phyloP scores from a whole-genome alignment of 2,113 vertebrate genomes.

The Stegostoma tigrinum region DNA sequence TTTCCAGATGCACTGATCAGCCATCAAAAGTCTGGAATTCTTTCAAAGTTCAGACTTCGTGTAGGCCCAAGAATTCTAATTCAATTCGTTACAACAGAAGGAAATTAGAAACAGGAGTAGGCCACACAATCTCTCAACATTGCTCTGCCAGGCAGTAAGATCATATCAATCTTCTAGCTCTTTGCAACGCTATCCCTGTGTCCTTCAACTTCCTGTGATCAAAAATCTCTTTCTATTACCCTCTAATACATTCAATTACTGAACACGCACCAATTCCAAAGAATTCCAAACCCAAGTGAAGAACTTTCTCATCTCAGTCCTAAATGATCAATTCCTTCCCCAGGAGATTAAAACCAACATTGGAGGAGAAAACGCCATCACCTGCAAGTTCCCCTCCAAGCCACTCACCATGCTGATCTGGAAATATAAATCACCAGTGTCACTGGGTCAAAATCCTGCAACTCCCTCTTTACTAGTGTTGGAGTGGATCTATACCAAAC shows the following conservation, averaged over 20 bases:
- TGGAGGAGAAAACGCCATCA: too few relatives aligned
- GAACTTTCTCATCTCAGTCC: background rate
- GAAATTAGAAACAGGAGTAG: background rate
- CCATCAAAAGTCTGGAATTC: background rate
- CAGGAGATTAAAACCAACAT: background rate
- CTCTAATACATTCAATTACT: background rate
- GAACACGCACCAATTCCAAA: background rate
- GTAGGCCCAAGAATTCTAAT: background rate
- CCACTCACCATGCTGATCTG: too few relatives aligned
- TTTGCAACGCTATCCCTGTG: background rate
- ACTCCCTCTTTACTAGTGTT: too few relatives aligned
- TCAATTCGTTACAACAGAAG: background rate
- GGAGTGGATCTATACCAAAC: too few relatives aligned
- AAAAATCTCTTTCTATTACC: background rate
- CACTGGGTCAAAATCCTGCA: too few relatives aligned
- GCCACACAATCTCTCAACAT: background rate
- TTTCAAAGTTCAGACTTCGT: background rate
- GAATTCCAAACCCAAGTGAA: background rate
- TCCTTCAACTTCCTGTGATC: background rate
- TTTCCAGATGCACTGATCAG: background rate
- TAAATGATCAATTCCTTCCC: background rate
- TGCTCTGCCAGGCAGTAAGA: background rate
- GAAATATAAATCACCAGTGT: too few relatives aligned
- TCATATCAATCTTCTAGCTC: background rate
- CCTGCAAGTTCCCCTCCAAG: too few relatives aligned